A percentile compares a stretch with the other conserved stretches of the same genome.
Conservation (phyloP, 2,113 vertebrate genomes). For the Porphyrio hochstetteri region DNA sequence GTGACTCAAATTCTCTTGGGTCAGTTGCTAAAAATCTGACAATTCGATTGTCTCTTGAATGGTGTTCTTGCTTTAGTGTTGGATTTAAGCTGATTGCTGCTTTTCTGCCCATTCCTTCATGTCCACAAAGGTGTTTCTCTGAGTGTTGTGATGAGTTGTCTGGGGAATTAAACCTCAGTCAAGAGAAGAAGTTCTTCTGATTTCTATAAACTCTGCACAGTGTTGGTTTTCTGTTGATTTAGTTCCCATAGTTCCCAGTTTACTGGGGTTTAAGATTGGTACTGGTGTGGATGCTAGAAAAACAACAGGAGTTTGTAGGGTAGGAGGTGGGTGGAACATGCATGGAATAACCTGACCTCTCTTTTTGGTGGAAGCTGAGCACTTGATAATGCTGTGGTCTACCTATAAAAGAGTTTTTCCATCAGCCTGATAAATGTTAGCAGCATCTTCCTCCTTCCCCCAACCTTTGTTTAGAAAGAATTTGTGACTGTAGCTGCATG, state of each 20-base stretch:
- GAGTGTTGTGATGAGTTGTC: background rate
- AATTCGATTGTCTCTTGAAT: background rate
- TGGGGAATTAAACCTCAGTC: background rate
- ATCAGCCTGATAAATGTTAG: background rate
- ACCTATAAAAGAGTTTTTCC: background rate
- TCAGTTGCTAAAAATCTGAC: background rate
- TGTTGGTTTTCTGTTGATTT: background rate
- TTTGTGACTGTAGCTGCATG: background rate
- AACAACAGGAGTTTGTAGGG: background rate
- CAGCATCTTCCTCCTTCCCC: background rate
- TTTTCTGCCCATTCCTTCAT: background rate
- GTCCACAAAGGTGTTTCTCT: background rate
- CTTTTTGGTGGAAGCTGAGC: background rate
- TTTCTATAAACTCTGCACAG: background rate
- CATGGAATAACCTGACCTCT: background rate
- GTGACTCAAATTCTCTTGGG: background rate
- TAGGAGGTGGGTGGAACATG: background rate
- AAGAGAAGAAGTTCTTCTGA: background rate
- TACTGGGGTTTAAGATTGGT: background rate
- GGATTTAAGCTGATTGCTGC: background rate
- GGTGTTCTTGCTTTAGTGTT: background rate
- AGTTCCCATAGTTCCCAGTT: background rate
- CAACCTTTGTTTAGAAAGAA: background rate
- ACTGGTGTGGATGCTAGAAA: background rate
- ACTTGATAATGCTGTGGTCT: background rate